A percentile compares a stretch with the other conserved stretches of the same genome.
Evolutionary conservation across 2,888 invertebrate species (phyloP).

Genomic region (Epirrhoe alternata): DNA sequence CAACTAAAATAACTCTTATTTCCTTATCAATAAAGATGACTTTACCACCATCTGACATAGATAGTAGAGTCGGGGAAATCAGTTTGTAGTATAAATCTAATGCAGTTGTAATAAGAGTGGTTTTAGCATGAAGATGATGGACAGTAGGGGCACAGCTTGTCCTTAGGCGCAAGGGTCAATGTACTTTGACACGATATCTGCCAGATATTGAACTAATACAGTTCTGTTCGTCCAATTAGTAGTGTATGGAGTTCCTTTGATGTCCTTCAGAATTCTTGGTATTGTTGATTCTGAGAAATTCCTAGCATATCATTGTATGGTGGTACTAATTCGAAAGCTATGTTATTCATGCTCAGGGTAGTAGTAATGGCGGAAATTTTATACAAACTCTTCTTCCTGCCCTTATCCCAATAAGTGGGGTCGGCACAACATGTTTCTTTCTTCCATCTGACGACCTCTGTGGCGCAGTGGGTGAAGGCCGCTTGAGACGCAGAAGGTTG

Average conservation of each 20-base stretch:
- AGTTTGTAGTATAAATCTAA: constrained; percentile 4
- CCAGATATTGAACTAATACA: constrained; percentile 38
- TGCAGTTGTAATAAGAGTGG: not conserved
- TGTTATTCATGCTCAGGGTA: too few relatives aligned
- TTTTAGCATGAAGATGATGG: not conserved
- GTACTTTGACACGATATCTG: constrained; percentile 38
- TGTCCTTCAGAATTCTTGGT: constrained; percentile 30
- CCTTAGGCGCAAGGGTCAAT: constrained; percentile 35
- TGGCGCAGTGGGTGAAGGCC: too few relatives aligned
- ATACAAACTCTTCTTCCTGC: too few relatives aligned
- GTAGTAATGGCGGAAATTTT: too few relatives aligned
- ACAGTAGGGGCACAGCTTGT: constrained; percentile 19
- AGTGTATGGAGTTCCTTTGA: constrained; percentile 39
- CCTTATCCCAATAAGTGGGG: too few relatives aligned
- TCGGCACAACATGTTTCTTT: too few relatives aligned
- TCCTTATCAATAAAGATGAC: not conserved
- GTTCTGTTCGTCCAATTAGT: constrained; percentile 45
- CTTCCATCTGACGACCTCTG: too few relatives aligned
- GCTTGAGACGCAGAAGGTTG: too few relatives aligned
- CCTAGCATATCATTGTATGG: not conserved
- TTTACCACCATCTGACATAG: not conserved
- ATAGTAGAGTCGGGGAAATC: not conserved
- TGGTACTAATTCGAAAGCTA: too few relatives aligned
- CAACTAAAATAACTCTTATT: not conserved
- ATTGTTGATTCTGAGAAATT: constrained; percentile 2